A percentile compares a stretch with the other conserved stretches of the same genome.
phyloP scores from a whole-genome alignment of 2,113 vertebrate species.

The Paracanthobrama guichenoti region DNA sequence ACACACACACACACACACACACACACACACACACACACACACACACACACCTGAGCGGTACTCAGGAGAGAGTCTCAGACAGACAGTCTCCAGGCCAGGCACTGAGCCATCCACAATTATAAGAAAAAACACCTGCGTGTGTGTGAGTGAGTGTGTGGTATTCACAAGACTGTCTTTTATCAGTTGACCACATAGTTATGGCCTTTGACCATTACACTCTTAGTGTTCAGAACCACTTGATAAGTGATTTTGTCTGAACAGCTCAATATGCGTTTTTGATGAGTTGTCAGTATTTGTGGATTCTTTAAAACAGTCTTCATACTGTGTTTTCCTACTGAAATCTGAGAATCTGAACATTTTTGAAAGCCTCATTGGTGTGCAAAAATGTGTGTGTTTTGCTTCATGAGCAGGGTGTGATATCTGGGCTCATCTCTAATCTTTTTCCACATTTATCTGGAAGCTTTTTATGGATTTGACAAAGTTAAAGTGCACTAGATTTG shows the following conservation, averaged over 20 bases:
- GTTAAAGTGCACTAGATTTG: not conserved
- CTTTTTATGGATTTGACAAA: not conserved
- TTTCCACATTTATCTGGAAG: conserved; percentile 1
- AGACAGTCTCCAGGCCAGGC: conserved; percentile 48
- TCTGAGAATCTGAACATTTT: not conserved
- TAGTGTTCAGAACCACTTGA: not conserved
- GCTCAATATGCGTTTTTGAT: not conserved
- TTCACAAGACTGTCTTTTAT: not conserved
- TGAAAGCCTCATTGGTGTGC: not conserved
- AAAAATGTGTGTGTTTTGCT: conserved; percentile 10
- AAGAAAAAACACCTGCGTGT: conserved; percentile 42
- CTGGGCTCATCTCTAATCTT: not conserved
- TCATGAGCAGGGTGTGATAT: conserved; percentile 3
- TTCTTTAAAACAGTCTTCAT: not conserved
- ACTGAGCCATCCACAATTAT: conserved; percentile 44
- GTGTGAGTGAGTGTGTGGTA: not conserved
- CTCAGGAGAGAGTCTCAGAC: conserved; percentile 42
- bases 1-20: not conserved
- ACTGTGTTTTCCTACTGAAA: not conserved
- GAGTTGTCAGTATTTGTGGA: not conserved
- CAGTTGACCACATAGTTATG: not conserved
- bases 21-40: not conserved
- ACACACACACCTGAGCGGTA: conserved; percentile 39
- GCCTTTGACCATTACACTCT: not conserved
- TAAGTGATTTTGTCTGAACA: not conserved